Conservation (phyloP, 2,797 vertebrate species). For the Dromococcyx pavoninus region DNA sequence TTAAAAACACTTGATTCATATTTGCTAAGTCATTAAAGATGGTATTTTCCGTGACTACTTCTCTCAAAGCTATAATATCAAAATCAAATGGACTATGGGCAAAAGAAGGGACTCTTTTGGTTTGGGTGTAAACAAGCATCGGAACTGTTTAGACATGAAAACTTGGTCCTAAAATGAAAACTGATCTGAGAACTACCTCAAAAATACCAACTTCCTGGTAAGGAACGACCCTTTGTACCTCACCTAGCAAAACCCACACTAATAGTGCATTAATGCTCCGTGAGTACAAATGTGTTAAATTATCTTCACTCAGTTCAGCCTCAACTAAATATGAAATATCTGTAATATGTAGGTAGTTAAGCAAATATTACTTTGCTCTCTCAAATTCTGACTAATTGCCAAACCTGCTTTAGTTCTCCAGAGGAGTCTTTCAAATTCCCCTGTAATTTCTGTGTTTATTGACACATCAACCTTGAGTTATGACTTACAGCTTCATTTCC, state of each 20-base stretch:
- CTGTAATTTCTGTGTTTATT: not conserved
- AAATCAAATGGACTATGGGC: not conserved
- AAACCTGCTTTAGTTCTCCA: not conserved
- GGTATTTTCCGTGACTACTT: not conserved
- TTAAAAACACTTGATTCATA: not conserved
- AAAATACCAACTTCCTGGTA: not conserved
- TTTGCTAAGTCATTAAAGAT: not conserved
- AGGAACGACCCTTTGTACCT: not conserved
- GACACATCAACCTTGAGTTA: not conserved
- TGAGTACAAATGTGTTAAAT: not conserved
- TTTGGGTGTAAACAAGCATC: not conserved
- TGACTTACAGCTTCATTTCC: not conserved
- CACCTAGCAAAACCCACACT: not conserved
- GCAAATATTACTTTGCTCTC: not conserved
- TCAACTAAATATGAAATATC: not conserved
- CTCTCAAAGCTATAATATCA: not conserved
- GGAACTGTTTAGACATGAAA: not conserved
- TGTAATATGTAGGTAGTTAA: not conserved
- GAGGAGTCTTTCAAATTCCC: not conserved
- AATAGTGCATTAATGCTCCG: not conserved
- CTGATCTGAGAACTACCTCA: not conserved
- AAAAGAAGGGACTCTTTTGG: not conserved
- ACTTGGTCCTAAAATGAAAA: not conserved
- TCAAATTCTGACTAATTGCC: not conserved
- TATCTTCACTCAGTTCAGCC: not conserved